Conservation (phyloP, 1,140 invertebrate species). For the Zaprionus taronus region DNA sequence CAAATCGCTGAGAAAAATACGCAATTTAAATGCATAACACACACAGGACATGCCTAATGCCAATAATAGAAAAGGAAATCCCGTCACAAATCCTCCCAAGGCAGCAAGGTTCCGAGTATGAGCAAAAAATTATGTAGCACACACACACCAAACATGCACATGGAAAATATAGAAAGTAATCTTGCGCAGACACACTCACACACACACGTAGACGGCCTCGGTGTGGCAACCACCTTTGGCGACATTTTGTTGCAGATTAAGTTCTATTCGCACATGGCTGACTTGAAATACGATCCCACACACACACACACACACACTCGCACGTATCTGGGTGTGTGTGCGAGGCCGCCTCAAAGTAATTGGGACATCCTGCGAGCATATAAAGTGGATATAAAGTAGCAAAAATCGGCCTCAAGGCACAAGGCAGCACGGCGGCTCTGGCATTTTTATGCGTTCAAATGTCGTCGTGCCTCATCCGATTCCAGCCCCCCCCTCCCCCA, state of each 20-base stretch:
- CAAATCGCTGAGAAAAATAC: slow-evolving; percentile 84
- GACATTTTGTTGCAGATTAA: slow-evolving; percentile 85
- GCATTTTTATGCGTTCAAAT: slow-evolving; percentile 81
- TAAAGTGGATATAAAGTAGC: slow-evolving; percentile 83
- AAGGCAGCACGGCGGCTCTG: slow-evolving; percentile 48
- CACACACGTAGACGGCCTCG: slow-evolving; percentile 26
- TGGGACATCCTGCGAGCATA: slow-evolving; percentile 82
- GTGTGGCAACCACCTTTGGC: slow-evolving; percentile 76
- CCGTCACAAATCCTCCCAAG: slow-evolving; percentile 83
- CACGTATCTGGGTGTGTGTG: slow-evolving; percentile 24
- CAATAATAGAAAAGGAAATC: slow-evolving; percentile 85
- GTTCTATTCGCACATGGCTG: slow-evolving; percentile 84
- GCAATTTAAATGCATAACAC: slow-evolving; percentile 85
- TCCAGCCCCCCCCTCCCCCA: neutral
- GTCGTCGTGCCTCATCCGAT: slow-evolving; percentile 76
- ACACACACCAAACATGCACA: slow-evolving; percentile 26
- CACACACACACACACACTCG: slow-evolving; percentile 45
- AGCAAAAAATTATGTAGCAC: slow-evolving; percentile 76
- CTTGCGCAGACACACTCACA: slow-evolving; percentile 53
- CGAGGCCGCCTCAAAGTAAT: slow-evolving; percentile 73
- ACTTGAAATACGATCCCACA: slow-evolving; percentile 84
- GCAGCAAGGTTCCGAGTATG: slow-evolving; percentile 55
- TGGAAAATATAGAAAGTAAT: slow-evolving; percentile 82
- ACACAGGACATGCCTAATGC: slow-evolving; percentile 85
- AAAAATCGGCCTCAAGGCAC: slow-evolving; percentile 71